These are phyloP conservation scores for Aepyceros melampus DNA, from an alignment of 2,113 vertebrate species.

Conservation along the genomic window DNA sequence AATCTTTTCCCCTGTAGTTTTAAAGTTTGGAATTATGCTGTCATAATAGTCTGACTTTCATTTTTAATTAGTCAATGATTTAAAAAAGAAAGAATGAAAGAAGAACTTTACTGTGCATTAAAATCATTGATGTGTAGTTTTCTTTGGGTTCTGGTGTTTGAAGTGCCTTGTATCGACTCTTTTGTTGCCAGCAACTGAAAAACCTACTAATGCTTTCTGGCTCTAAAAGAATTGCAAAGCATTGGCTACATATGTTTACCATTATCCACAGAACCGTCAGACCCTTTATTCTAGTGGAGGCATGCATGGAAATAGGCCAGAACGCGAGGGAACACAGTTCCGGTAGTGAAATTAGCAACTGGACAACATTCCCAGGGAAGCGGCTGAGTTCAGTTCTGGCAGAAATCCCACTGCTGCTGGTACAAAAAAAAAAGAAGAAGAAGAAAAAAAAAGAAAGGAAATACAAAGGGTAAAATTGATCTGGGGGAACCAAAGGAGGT, in stretches of 20 bases:
- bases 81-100: slow-evolving; percentile 24
- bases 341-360: slow-evolving; percentile 86
- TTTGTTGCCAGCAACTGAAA: slow-evolving; percentile 77
- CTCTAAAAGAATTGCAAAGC: slow-evolving; percentile 75
- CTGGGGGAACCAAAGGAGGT: neutral
- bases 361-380: slow-evolving; percentile 82
- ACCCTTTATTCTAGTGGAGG: slow-evolving; percentile 78
- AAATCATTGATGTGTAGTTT: slow-evolving; percentile 65
- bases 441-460: neutral
- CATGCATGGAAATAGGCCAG: slow-evolving; percentile 82
- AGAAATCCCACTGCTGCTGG: slow-evolving; percentile 68
- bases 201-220: slow-evolving; percentile 82
- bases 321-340: slow-evolving; percentile 77
- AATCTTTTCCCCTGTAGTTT: slow-evolving; percentile 24
- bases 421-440: neutral
- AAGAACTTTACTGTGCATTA: slow-evolving; percentile 36
- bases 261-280: slow-evolving; percentile 83
- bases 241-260: slow-evolving; percentile 83
- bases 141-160: slow-evolving; percentile 61
- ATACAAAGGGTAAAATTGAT: slow-evolving; percentile 39
- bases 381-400: slow-evolving; percentile 75
- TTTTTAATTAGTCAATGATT: slow-evolving; percentile 70
- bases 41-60: slow-evolving; percentile 61
- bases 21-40: slow-evolving; percentile 75
- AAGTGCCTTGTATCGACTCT: slow-evolving; percentile 74